These are phyloP conservation scores for Trachymyrmex septentrionalis DNA, from an alignment of 1,140 invertebrate genomes.

Conservation along the genomic window DNA sequence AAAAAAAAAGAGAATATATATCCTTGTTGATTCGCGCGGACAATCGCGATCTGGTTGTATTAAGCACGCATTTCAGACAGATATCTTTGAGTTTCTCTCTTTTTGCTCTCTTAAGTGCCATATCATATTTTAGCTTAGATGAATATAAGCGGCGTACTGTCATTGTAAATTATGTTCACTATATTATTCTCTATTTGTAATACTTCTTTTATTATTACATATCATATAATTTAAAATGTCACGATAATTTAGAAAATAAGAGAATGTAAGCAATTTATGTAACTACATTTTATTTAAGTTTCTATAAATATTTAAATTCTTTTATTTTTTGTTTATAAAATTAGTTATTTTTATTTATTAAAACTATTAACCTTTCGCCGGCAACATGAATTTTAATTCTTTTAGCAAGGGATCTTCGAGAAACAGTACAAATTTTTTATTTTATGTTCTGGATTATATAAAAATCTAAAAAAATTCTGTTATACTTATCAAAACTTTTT, in stretches of 20 bases:
- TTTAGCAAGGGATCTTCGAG: no score
- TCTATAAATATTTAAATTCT: background rate
- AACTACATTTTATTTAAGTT: background rate
- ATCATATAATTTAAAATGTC: background rate
- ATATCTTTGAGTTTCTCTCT: background rate
- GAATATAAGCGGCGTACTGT: background rate
- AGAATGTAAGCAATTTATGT: background rate
- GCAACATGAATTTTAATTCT: no score
- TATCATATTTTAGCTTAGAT: background rate
- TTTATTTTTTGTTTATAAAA: background rate
- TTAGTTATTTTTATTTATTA: background rate
- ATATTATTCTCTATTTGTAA: background rate
- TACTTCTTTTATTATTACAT: background rate
- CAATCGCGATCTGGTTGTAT: constrained; percentile 15
- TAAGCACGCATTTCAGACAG: constrained; percentile 21
- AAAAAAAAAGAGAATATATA: constrained; percentile 11
- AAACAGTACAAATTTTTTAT: no score
- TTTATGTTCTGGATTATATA: no score
- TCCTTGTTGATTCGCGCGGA: constrained; percentile 50
- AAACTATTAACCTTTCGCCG: no score
- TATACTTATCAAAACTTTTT: no score
- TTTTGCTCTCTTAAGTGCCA: background rate
- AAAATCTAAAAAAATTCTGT: no score
- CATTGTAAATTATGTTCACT: background rate
- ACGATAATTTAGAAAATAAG: background rate